phyloP scores from a whole-genome alignment of 2,113 vertebrate species.

The Onychorhynchus coronatus region DNA sequence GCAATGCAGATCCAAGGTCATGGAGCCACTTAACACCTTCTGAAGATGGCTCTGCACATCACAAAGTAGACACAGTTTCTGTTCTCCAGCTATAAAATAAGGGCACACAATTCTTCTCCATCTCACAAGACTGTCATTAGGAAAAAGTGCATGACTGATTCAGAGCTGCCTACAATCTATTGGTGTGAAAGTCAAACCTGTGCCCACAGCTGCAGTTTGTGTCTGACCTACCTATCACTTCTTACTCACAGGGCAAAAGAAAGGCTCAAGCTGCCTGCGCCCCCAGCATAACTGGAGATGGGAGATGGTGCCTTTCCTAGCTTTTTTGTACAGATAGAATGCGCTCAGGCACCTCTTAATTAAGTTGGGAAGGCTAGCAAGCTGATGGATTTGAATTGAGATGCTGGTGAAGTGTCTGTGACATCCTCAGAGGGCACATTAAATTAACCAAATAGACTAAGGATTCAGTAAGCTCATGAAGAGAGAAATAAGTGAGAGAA shows the following conservation, averaged over 20 bases:
- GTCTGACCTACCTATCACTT: not conserved
- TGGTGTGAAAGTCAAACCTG: not conserved
- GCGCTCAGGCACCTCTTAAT: constrained; percentile 49
- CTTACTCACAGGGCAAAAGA: not conserved
- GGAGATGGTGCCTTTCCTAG: not conserved
- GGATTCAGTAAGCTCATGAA: constrained; percentile 57
- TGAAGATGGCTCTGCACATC: not conserved
- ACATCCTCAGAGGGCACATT: constrained; percentile 66
- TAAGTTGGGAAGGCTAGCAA: constrained; percentile 60
- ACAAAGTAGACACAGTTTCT: not conserved
- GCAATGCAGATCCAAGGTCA: not conserved
- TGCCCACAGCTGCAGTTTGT: not conserved
- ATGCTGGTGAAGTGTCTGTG: constrained; percentile 23
- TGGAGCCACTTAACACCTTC: not conserved
- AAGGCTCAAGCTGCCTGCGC: not conserved
- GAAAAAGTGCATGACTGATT: not conserved
- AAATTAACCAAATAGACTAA: constrained; percentile 68
- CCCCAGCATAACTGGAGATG: not conserved
- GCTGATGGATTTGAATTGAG: constrained; percentile 52
- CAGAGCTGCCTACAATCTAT: not conserved
- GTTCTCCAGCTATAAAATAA: not conserved
- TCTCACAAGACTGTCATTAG: not conserved
- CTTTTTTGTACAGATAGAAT: not conserved
- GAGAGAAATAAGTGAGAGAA: constrained; percentile 27
- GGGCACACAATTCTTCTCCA: not conserved